Percentiles rank a stretch among this genome's conserved stretches.
These are phyloP conservation scores for Cetoscarus ocellatus DNA, from an alignment of 2,797 vertebrate genomes.

Conservation along the genomic window DNA sequence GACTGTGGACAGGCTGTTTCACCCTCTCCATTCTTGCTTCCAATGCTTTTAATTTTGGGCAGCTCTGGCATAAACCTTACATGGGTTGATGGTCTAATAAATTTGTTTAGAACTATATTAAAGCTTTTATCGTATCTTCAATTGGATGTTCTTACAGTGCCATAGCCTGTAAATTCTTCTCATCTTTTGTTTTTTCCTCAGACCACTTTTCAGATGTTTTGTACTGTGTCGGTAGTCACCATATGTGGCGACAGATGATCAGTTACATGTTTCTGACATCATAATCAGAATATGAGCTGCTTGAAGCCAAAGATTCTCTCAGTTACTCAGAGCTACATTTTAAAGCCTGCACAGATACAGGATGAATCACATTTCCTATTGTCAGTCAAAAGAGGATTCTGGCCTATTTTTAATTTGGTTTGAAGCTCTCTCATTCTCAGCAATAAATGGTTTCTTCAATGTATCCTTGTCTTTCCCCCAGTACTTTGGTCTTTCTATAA, in stretches of 20 bases:
- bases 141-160: not conserved
- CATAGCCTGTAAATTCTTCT: not conserved
- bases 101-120: no score
- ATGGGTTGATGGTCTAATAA: no score
- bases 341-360: constrained; percentile 55
- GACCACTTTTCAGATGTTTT: constrained; percentile 58
- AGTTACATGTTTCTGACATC: constrained; percentile 79
- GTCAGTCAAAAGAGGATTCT: constrained; percentile 29
- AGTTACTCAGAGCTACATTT: constrained; percentile 53
- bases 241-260: constrained; percentile 71
- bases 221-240: constrained; percentile 58
- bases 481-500: not conserved
- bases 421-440: not conserved
- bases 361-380: constrained; percentile 56
- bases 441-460: not conserved
- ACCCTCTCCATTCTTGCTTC: no score
- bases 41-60: no score
- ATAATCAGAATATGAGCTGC: constrained; percentile 71
- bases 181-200: not conserved
- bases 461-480: not conserved
- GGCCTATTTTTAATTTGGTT: not conserved
- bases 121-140: no score
- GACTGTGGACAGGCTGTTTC: no score
- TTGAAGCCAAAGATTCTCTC: constrained; percentile 54
- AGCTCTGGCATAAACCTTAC: no score